Evolutionary conservation across 2,113 vertebrate species (phyloP), one percentile per base, ranked within the genome.

Genomic region (Myxocyprinus asiaticus): DNA sequence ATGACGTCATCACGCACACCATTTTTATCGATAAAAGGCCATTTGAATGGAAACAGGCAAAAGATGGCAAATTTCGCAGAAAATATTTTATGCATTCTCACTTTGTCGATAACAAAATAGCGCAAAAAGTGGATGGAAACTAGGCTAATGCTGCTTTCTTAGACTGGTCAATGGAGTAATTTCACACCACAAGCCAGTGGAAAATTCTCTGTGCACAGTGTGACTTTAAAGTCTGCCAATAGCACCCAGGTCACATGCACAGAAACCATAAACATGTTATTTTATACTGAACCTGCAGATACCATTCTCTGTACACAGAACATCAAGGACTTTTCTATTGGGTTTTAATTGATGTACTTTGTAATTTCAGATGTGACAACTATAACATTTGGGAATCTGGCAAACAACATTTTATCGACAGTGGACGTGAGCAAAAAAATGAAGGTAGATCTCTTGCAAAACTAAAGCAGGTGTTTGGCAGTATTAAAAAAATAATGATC

Each of bases 121-220:
- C n/a, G n/a, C n/a, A n/a, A n/a, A n/a, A n/a, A n/a, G n/a, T n/a
- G n/a, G n/a, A n/a, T n/a, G n/a, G n/a, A n/a, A n/a, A n/a, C 5
- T 9, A 73, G 7, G 51, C 22, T 4, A 8, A 65, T 10, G 44
- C 14, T 67, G 44, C 63, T 75, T 84, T 80, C 22, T 75, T 72
- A 79, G 50, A 80, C 66, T 51, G 64, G 66, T 79, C 79, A 67
- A 48, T 55, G 84, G 68, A 45, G 72, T 81, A 75, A 82, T 88
- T 71, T 74, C 9, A 63, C 59, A 63, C 47, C 44, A 79, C 67
- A 15, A 67, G 66, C 70, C 70, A 76, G 82, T 89, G 84, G 87
- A 75, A 93, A 83, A 89, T 91, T 91, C 87, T 85, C 84, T 84
- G 71, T 74, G 76, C 77, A 74, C 33, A 84, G 78, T 86, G 66